Evolutionary conservation across 2,888 invertebrate species (phyloP).

Genomic region (Macrophya annulata): DNA sequence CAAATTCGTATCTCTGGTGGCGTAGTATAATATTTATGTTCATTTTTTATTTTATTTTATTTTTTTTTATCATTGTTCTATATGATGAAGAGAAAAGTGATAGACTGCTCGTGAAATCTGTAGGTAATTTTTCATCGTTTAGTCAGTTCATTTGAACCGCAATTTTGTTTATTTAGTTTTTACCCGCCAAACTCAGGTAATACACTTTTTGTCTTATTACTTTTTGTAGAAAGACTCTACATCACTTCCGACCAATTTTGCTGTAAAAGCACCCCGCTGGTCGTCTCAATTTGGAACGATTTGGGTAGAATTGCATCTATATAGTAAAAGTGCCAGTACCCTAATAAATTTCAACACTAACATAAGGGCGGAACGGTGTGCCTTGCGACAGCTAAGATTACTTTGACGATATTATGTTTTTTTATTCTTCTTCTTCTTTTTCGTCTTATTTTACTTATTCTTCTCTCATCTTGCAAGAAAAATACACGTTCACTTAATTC

Average conservation of each 20-base stretch:
- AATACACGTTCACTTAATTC: not conserved
- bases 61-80: too few relatives aligned
- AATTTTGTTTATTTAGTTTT: not conserved
- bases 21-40: too few relatives aligned
- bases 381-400: slow-evolving; percentile 27
- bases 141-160: not conserved
- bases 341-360: slow-evolving; percentile 39
- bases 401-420: slow-evolving; percentile 22
- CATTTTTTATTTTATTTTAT: too few relatives aligned
- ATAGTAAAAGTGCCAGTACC: slow-evolving; percentile 41
- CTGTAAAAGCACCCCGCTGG: slow-evolving; percentile 28
- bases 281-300: slow-evolving; percentile 42
- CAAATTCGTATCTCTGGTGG: not conserved
- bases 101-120: not conserved
- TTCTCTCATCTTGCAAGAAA: not conserved
- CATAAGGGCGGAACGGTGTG: slow-evolving; percentile 11
- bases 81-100: not conserved
- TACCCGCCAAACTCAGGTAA: not conserved
- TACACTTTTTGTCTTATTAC: not conserved
- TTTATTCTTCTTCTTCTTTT: not conserved
- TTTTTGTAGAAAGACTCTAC: not conserved
- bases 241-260: slow-evolving; percentile 41
- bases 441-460: not conserved
- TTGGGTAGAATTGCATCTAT: slow-evolving; percentile 36
- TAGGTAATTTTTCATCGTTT: not conserved